Evolutionary conservation across 2,888 invertebrate species (phyloP).

Genomic region (Platycheirus albimanus): DNA sequence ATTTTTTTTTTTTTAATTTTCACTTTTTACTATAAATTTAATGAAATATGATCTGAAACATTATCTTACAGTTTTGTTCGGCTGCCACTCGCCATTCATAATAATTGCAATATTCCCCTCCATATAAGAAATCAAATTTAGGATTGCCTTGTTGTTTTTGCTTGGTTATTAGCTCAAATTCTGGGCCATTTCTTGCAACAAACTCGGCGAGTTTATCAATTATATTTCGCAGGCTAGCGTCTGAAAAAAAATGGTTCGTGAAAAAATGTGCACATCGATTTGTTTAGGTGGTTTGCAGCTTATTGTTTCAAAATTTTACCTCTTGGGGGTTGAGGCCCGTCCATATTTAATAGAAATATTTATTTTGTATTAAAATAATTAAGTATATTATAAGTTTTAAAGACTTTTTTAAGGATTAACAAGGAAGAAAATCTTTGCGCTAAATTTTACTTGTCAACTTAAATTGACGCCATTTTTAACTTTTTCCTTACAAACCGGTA

Average conservation of each 20-base stretch:
- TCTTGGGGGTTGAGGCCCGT: constrained; percentile 72
- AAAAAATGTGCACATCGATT: constrained; percentile 22
- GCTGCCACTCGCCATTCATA: constrained; percentile 98
- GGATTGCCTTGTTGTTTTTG: constrained; percentile 99
- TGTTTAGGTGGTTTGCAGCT: not conserved
- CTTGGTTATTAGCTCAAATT: constrained; percentile 99
- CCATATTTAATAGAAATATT: constrained; percentile 56
- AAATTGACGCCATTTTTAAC: constrained; percentile 69
- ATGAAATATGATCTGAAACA: constrained; percentile 52
- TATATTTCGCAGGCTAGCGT: constrained; percentile 97
- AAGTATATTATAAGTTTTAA: constrained; percentile 1
- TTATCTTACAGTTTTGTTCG: constrained; percentile 96
- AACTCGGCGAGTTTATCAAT: constrained; percentile 99
- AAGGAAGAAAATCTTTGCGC: constrained; percentile 54
- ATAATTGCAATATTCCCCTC: constrained; percentile 97
- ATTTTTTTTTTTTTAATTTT: constrained; percentile 6
- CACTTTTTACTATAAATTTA: not conserved
- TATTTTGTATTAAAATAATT: constrained; percentile 22
- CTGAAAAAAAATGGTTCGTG: constrained; percentile 80
- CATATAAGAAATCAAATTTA: constrained; percentile 98
- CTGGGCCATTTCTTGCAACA: constrained; percentile 99
- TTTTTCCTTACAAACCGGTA: constrained; percentile 46
- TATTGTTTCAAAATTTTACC: constrained; percentile 45
- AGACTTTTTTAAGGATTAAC: constrained; percentile 11
- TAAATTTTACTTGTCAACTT: constrained; percentile 66